Evolutionary conservation across 2,888 invertebrate species (phyloP), one percentile per base, ranked within the genome.

Genomic region (Zygaena filipendulae): DNA sequence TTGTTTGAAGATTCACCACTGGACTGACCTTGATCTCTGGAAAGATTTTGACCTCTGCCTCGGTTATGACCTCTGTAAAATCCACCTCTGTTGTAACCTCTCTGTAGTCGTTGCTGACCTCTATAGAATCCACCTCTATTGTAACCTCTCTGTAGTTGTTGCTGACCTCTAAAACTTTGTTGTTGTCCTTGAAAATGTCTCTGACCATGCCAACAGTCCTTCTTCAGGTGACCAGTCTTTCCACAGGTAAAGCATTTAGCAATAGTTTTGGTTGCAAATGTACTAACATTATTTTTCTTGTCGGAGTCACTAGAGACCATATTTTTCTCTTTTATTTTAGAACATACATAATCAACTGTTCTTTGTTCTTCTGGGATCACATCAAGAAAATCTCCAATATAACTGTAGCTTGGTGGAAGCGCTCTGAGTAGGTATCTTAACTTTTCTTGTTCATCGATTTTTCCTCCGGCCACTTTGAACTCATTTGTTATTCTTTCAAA

Each of bases 341-440:
- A 38, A 2, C 13, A 3, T 30, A 43, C 32, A 34, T 47, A 42
- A 21, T 44, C 41, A 8, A 43, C 41, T 23, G 43, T 43, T 40
- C 35, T 31, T 37, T 44, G 38, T 39, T 45, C 38, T 32, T 45
- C 43, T 23, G 44, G 45, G 30, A 45, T 41, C 1, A 44, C 40
- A 36, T 45, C 43, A 16, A 45, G 18, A 25, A 46, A 46, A 38
- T 46, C 45, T 34, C 43, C 43, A 23, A 47, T 47, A 27, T 43
- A 43, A 33, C 43, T 45, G 26, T 45, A 47, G 11, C 39, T 43
- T 29, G 38, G 33, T 27, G 45, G 47, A 4, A 47, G 27, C 0
- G 44, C 42, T 45, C 34, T 45, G 3, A 45, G 33, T 21, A 47
- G 14, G 16, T 47, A 49, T 38, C 39, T 45, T 11, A 47, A 24